Evolutionary conservation across 2,888 invertebrate genomes (phyloP).

Genomic region (Apodemia hepburni): DNA sequence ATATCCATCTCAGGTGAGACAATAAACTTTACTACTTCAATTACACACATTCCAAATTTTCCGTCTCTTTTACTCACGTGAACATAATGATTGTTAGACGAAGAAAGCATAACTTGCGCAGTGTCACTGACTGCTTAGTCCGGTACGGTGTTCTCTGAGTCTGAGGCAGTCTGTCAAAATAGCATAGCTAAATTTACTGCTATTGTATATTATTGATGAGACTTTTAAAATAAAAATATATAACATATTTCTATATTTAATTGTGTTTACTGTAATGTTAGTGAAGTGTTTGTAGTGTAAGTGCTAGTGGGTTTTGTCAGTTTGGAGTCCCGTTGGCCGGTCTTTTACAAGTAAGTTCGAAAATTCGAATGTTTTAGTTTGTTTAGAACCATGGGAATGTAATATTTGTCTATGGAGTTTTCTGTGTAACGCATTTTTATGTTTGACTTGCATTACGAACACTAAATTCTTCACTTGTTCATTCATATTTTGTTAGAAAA

Average conservation of each 20-base stretch:
- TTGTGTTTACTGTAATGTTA: slow-evolving; percentile 12
- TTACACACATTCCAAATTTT: slow-evolving; percentile 62
- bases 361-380: slow-evolving; percentile 40
- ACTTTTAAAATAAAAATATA: slow-evolving; percentile 7
- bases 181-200: slow-evolving; percentile 20
- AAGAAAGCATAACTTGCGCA: slow-evolving; percentile 58
- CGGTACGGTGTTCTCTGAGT: slow-evolving; percentile 46
- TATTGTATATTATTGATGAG: neutral
- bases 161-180: slow-evolving; percentile 36
- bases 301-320: slow-evolving; percentile 37
- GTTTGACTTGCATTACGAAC: neutral
- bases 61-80: slow-evolving; percentile 45
- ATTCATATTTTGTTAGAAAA: neutral
- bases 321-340: slow-evolving; percentile 63
- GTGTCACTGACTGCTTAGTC: slow-evolving; percentile 75
- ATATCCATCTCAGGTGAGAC: slow-evolving; percentile 45
- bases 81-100: slow-evolving; percentile 38
- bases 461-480: neutral
- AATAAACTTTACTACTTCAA: slow-evolving; percentile 47
- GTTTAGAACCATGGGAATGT: slow-evolving; percentile 19
- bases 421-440: neutral
- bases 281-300: slow-evolving; percentile 29
- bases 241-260: neutral
- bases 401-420: neutral
- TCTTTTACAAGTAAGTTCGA: slow-evolving; percentile 59